phyloP scores from a whole-genome alignment of 2,888 invertebrate genomes.

The Acanthococcus lagerstroemiae region DNA sequence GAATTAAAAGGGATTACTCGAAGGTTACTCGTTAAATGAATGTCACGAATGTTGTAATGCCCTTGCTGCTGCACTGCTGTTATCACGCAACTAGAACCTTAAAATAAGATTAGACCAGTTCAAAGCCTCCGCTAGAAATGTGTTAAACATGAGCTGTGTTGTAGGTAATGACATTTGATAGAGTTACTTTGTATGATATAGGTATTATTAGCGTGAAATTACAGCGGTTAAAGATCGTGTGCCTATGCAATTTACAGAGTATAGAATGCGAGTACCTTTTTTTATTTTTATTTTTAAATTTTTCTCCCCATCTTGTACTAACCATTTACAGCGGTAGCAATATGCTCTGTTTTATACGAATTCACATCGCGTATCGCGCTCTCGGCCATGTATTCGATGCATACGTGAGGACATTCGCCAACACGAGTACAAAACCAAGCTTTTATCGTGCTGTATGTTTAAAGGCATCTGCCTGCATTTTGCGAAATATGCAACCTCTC shows the following conservation, averaged over 20 bases:
- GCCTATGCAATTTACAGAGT: background rate
- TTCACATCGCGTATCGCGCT: background rate
- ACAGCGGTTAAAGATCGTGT: slow-evolving; percentile 2
- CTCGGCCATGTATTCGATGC: background rate
- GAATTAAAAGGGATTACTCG: too few relatives aligned
- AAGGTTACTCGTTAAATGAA: too few relatives aligned
- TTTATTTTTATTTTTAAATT: background rate
- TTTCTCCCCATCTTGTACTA: background rate
- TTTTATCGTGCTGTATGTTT: too few relatives aligned
- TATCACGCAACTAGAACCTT: too few relatives aligned
- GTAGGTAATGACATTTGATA: background rate
- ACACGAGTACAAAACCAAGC: too few relatives aligned
- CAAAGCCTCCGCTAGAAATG: background rate
- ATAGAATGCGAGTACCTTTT: background rate
- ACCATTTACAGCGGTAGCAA: background rate
- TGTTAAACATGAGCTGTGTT: background rate
- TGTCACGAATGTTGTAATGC: too few relatives aligned
- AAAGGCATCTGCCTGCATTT: too few relatives aligned
- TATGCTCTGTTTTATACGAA: background rate
- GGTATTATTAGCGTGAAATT: slow-evolving; percentile 12
- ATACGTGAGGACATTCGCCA: background rate
- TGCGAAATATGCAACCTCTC: too few relatives aligned
- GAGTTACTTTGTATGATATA: background rate
- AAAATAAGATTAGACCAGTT: background rate
- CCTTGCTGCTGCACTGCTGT: too few relatives aligned